Base-by-base conservation (phyloP, 2,888 invertebrate species). In the Mechanitis messenoides region DNA sequence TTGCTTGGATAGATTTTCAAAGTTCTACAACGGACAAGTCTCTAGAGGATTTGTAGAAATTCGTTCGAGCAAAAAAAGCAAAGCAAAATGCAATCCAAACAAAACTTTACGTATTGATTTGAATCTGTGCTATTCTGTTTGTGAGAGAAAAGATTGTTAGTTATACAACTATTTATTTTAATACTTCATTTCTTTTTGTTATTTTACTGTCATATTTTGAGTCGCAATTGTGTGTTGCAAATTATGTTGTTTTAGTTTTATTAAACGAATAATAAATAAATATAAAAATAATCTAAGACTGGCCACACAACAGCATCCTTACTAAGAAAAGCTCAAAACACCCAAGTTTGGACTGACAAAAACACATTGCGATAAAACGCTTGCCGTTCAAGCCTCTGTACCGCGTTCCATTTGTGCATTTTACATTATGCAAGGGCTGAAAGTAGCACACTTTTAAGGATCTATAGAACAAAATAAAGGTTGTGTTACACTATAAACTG, bases 381-480 rank as follows among this genome's bases (percentile, higher is more conserved):
- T 20, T 20, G 20, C 20, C 20, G 47, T 61, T 46, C 57, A 61
- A 60, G 60, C 66, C 66, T 61, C 61, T 62, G 63, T 63, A 60
- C 55, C 64, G 63, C 56, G 60, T 66, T 62, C 63, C 47, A 59
- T 60, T 68, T 66, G 55, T 59, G 53, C 58, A 64, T 65, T 63
- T 53, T 62, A 58, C 60, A 65, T 61, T 56, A 60, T 61, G 59
- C 57, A 63, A 58, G 50, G 63, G 55, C 68, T 68, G 64, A 67
- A 67, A 65, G 62, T 67, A 59, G 66, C 54, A 63, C 66, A 65
- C 68, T 69, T 67, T 66, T 66, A 66, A 63, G 66, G 46, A 12
- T 50, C 53, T 64, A 70, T 71, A 62, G 69, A 74, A 75, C 71
- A 76, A 77, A 78, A 77, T 74, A 74, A 75, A 78, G 73, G 78